Base-by-base conservation (phyloP, 2,797 vertebrate species). In the Echeneis naucrates region DNA sequence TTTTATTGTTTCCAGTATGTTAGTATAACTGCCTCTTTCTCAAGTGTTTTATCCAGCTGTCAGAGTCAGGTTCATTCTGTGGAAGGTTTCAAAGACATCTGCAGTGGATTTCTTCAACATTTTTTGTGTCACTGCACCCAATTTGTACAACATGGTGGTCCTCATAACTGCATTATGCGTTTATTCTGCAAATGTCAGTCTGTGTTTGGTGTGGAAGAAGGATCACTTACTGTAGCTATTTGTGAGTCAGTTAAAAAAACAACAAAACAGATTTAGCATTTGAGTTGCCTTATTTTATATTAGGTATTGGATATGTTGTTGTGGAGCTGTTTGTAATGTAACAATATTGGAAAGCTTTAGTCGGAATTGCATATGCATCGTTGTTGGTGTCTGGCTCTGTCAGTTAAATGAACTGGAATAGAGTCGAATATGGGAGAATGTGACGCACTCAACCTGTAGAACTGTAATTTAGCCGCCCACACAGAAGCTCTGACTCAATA, bases 401-500 rank as follows among this genome's bases (percentile, higher is more conserved):
- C 82, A 77, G 83, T 48, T 80, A 83, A 87, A 87, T 87, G 57
- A 72, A 2, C 68, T 81, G 73, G 71, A 88, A 75, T 78, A 35
- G 79, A 84, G 51, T 26, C 0, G 70, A 78, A 56, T 68, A 75
- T 80, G 72, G 50, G 44, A 78, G 64, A 70, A 40, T 82, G 75
- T 84, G 81, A 80, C 32, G 35, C 82, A 72, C 55, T 86, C 77
- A 75, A 85, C 69, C 80, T 84, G 82, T 83, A 86, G 77, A 72
- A 80, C 67, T 82, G 85, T 88, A 82, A 88, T 89, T 87, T 78
- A 91, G 73, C 69, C 5, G 19, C 63, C 65, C 17, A 58, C 66
- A 81, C 72, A 9, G 72, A 30, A 59, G 72, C 84, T 84, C 69
- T 76, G 81, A 82, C 62, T 85, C 81, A 63, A 35, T 79, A 71